Percentiles rank a stretch among this genome's conserved stretches.
These are phyloP conservation scores for Sinocyclocheilus anophthalmus DNA, from an alignment of 2,113 vertebrate species.

Conservation along the genomic window DNA sequence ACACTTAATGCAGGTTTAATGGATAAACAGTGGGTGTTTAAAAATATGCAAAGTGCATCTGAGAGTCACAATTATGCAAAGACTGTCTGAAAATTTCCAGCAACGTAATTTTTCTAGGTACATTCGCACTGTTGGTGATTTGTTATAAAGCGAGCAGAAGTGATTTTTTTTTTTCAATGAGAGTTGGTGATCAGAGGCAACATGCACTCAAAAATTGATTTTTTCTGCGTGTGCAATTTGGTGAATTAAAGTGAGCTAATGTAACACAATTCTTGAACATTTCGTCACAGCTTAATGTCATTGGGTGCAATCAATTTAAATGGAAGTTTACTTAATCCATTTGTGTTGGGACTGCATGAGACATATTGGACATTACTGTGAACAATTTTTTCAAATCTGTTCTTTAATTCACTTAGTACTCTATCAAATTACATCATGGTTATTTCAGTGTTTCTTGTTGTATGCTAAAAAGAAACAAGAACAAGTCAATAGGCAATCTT, in stretches of 20 bases:
- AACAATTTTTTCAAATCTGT: not conserved
- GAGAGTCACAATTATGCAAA: constrained; percentile 13
- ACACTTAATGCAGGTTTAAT: constrained; percentile 54
- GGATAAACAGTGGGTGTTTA: constrained; percentile 11
- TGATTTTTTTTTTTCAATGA: constrained; percentile 13
- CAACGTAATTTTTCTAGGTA: constrained; percentile 11
- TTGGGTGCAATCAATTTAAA: not conserved
- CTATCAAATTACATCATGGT: not conserved
- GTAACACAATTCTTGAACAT: constrained; percentile 13
- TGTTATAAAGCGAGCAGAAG: constrained; percentile 16
- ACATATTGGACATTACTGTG: not conserved
- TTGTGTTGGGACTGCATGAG: not conserved
- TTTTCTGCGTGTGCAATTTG: not conserved
- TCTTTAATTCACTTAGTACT: not conserved
- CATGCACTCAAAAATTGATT: not conserved
- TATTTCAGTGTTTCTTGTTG: too few relatives aligned
- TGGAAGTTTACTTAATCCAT: constrained; percentile 19
- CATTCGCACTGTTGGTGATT: not conserved
- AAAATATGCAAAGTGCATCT: constrained; percentile 21
- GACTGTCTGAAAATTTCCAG: constrained; percentile 10
- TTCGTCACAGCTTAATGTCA: not conserved
- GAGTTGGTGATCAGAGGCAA: constrained; percentile 1
- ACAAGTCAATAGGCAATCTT: too few relatives aligned
- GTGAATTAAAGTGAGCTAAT: constrained; percentile 24
- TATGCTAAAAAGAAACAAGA: too few relatives aligned